These are phyloP conservation scores for Speoplatyrhinus poulsoni DNA, from an alignment of 2,113 vertebrate species.

Conservation along the genomic window DNA sequence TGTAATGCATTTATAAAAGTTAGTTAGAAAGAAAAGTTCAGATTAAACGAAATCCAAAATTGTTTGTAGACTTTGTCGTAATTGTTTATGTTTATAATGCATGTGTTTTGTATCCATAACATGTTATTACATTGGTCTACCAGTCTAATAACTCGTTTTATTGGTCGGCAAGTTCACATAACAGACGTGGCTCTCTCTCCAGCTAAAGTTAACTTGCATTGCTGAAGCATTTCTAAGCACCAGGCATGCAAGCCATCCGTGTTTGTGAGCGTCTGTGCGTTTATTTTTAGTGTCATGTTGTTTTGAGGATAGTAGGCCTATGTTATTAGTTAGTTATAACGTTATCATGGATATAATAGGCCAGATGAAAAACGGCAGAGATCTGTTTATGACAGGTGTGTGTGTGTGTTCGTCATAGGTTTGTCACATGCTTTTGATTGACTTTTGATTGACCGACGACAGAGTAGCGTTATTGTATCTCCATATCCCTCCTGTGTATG, in stretches of 20 bases:
- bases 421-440: not conserved
- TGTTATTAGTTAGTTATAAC: conserved; percentile 21
- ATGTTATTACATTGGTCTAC: not conserved
- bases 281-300: conserved; percentile 50
- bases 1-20: not conserved
- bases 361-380: not conserved
- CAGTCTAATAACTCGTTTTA: not conserved
- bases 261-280: conserved; percentile 24
- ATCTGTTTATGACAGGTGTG: not conserved
- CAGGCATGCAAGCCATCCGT: conserved; percentile 42
- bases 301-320: conserved; percentile 9
- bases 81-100: too few species aligned
- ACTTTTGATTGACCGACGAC: too few species aligned
- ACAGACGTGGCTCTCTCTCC: not conserved
- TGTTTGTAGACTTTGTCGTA: too few species aligned
- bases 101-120: too few species aligned
- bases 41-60: too few species aligned
- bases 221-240: conserved; percentile 33
- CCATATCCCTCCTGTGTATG: too few species aligned
- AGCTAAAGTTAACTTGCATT: conserved; percentile 43
- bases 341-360: conserved; percentile 23
- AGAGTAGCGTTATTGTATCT: too few species aligned
- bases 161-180: too few species aligned
- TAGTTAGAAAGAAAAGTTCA: too few species aligned
- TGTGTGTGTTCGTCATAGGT: not conserved